Conservation (phyloP, 2,888 invertebrate species). For the Lasioglossum figueresi region DNA sequence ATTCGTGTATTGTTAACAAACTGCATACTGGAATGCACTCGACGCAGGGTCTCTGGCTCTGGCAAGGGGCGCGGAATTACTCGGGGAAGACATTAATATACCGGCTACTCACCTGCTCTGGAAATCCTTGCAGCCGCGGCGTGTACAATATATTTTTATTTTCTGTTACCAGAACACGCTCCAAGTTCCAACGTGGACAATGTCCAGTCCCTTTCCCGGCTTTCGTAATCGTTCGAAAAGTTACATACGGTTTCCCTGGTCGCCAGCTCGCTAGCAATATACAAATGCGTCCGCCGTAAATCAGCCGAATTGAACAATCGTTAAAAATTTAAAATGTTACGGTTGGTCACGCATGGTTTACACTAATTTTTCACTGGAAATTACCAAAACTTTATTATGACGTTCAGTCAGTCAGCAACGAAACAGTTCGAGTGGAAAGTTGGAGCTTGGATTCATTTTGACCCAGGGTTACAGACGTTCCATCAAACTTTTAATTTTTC, state of each 20-base stretch:
- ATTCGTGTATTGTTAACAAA: constrained; percentile 30
- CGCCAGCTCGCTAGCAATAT: background rate
- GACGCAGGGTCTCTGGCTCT: background rate
- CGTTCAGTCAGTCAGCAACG: no score
- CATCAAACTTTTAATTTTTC: no score
- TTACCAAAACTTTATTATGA: no score
- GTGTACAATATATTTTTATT: constrained; percentile 25
- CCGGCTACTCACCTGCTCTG: constrained; percentile 8
- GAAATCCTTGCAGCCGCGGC: constrained; percentile 19
- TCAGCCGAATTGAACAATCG: background rate
- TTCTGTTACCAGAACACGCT: background rate
- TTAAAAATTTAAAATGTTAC: background rate
- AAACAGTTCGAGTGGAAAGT: no score
- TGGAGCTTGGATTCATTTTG: background rate
- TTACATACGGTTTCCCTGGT: background rate
- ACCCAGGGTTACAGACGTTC: no score
- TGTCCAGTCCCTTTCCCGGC: background rate
- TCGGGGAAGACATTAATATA: constrained; percentile 35
- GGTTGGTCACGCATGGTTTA: no score
- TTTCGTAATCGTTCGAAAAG: constrained; percentile 15
- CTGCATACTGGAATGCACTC: constrained; percentile 17
- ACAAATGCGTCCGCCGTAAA: background rate
- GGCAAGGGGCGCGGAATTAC: constrained; percentile 16
- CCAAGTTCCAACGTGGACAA: background rate
- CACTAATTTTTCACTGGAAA: no score